These are phyloP conservation scores for Coranthus polyacanthus DNA, from an alignment of 2,797 vertebrate species.

Conservation along the genomic window DNA sequence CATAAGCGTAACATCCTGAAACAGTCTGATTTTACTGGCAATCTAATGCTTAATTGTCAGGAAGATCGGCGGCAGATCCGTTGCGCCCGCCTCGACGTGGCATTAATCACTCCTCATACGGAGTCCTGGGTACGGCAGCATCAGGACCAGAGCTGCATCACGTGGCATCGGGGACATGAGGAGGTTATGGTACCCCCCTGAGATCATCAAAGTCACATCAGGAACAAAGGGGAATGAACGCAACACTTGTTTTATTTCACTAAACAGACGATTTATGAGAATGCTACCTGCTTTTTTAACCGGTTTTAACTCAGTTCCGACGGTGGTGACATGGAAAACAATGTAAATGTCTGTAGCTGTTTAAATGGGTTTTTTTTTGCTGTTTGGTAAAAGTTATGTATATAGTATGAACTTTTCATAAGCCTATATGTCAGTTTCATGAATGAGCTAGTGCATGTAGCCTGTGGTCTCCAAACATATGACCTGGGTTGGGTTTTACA, in stretches of 20 bases:
- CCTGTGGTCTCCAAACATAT: neutral
- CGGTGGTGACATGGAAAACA: too few species aligned
- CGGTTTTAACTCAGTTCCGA: neutral
- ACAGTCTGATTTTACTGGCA: too few species aligned
- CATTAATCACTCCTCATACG: constrained; percentile 51
- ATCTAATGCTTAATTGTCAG: too few species aligned
- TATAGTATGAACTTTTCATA: too few species aligned
- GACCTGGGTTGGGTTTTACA: neutral
- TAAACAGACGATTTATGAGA: neutral
- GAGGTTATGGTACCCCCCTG: constrained; percentile 14
- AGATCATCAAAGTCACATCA: constrained; percentile 32
- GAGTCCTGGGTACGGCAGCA: constrained; percentile 39
- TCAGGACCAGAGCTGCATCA: constrained; percentile 68
- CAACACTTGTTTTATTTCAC: neutral
- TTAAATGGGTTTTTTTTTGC: too few species aligned
- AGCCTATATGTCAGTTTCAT: neutral
- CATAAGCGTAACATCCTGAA: too few species aligned
- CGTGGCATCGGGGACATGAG: constrained; percentile 37
- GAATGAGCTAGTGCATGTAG: neutral
- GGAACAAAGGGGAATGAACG: constrained; percentile 12
- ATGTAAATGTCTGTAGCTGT: too few species aligned
- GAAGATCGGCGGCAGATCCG: too few species aligned
- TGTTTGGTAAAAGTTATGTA: too few species aligned
- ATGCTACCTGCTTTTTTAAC: neutral
- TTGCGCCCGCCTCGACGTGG: neutral